Evolutionary conservation across 2,888 invertebrate species (phyloP).

Genomic region (Cephus pulcher): DNA sequence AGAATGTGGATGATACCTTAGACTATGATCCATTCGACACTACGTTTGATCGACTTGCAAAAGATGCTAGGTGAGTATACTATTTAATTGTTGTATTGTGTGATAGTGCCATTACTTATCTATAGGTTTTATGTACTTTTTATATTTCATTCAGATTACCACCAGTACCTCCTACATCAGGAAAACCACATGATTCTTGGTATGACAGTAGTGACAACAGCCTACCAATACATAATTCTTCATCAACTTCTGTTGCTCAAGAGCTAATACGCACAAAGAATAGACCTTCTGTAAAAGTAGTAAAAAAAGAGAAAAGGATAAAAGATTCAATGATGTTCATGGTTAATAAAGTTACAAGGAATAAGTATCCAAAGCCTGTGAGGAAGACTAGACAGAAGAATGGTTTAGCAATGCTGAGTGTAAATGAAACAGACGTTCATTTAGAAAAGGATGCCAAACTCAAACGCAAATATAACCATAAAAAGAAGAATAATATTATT

Average conservation of each 20-base stretch:
- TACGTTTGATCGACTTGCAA: slow-evolving; percentile 51
- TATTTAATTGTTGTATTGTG: neutral
- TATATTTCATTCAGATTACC: slow-evolving; percentile 23
- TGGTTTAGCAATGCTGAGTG: neutral
- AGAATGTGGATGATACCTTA: slow-evolving; percentile 23
- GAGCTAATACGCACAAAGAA: neutral
- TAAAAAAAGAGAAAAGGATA: neutral
- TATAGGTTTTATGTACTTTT: neutral
- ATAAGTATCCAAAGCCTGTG: neutral
- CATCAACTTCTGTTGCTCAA: neutral
- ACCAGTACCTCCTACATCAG: slow-evolving; percentile 16
- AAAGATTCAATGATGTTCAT: neutral
- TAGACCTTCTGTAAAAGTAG: neutral
- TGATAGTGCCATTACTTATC: neutral
- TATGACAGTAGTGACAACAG: slow-evolving; percentile 21
- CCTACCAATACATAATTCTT: neutral
- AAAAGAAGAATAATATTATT: neutral
- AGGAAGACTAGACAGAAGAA: neutral
- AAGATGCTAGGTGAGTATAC: slow-evolving; percentile 39
- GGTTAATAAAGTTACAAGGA: neutral
- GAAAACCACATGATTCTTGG: slow-evolving; percentile 13
- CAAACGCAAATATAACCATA: neutral
- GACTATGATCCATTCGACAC: slow-evolving; percentile 46
- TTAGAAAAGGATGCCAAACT: neutral
- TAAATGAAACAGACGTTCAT: neutral